Evolutionary conservation across 2,888 invertebrate genomes (phyloP), one percentile per base, ranked within the genome.

Genomic region (Parnassius glacialis): DNA sequence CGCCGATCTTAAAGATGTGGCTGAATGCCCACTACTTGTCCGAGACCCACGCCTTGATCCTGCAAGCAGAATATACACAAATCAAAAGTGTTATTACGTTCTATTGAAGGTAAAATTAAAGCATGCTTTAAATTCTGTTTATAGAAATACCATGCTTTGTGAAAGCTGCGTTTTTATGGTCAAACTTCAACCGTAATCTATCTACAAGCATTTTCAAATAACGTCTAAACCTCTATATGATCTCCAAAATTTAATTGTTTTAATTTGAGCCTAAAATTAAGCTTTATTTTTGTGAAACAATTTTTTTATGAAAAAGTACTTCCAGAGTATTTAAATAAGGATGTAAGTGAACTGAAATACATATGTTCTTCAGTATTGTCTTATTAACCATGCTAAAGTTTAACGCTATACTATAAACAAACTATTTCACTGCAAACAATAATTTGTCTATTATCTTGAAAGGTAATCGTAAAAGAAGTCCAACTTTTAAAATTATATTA

Each of bases 1-100:
- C 66, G 94, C 94, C 62, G 95, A 95, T 73, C 94, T 93, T 70
- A 94, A 85, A 41, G 96, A 96, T 25, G 94, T 92, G 57, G 94
- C 95, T n/a, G 96, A 96, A 61, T 95, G 94, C 72, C 94, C 96
- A 79, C 95, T 95, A 83, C 95, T 95, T 56, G 94, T 94, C 78
- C 94, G 94, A 66, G 96, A 96, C 65, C 95, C 95, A 65, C 96
- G 93, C 67, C 95, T 93, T 70, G 90, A 88, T n/a, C 91, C 91
- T 91, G 81, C 12, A 83, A 76, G 68, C 48, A 57, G 57, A 25
- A 47, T 43, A 11, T 43, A 5, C 2, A n/a, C 7, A 56, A 55
- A 34, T 25, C 43, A 44, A 20, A 34, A 45, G 25, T 20, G 47
- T 2, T 2, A 10, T 12, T 16, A 7, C 10, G 10, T 11, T 10